Base-by-base conservation (phyloP, 2,797 vertebrate genomes). In the Leptatherina wallacei region DNA sequence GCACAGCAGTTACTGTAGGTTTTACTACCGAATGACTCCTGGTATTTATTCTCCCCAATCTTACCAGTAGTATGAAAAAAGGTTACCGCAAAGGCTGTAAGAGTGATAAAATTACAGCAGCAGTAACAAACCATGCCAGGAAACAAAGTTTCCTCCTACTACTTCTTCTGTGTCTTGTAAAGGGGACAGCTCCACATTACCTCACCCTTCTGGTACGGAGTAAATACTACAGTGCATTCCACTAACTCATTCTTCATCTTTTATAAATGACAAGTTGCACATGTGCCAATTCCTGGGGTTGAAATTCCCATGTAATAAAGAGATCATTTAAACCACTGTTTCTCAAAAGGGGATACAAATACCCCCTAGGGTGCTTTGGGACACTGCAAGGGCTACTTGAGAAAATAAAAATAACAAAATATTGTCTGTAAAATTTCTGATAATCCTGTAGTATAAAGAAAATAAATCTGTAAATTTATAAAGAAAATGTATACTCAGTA, bases 21-120 rank as follows among this genome's bases (percentile, higher is more conserved):
- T 65, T 63, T 67, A 67, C n/a, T 44, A 73, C 76, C 73, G 1
- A 52, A 22, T n/a, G 32, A 35, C 44, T 9, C 32, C 18, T 4
- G 16, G 4, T 11, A 24, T 29, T 3, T 35, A 35, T n/a, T 9
- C 10, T 22, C 3, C 24, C 51, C 1, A 52, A 52, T 24, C 0
- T 36, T 52, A 29, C 12, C n/a, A 0, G 3, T 3, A 33, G 9
- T 63, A 47, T 69, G n/a, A 22, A 6, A 30, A 54, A n/a, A 0
- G 12, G 1, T 5, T 1, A 6, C 0, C n/a, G 2, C 1, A 49
- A 18, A 36, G 24, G 10, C 2, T 52, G 6, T 8, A 22, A 12
- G 0, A 49, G 24, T 24, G 6, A 0, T 0, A 7, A 57, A 54
- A 24, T 18, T 54, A 2, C 2, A n/a, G 14, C n/a, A 5, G 11